These are phyloP conservation scores for Plemyria rubiginata DNA, from an alignment of 2,888 invertebrate species.

Conservation along the genomic window DNA sequence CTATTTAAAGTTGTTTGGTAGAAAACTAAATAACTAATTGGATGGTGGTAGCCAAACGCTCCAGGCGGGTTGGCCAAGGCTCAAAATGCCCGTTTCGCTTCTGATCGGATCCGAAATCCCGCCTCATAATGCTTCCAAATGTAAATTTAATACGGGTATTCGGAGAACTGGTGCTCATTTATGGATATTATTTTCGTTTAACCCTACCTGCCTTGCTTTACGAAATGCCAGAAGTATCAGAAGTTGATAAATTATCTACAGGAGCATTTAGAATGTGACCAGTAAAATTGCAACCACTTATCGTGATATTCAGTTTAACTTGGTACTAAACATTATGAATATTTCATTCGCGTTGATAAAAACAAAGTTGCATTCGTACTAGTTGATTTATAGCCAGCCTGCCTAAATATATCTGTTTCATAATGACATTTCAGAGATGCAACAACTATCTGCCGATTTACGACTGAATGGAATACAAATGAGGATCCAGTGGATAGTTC, in stretches of 20 bases:
- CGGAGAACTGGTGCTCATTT: constrained; percentile 14
- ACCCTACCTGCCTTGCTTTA: constrained; percentile 2
- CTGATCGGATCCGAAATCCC: constrained; percentile 36
- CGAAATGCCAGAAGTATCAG: not conserved
- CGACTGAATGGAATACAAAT: constrained; percentile 68
- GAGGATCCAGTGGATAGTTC: constrained; percentile 59
- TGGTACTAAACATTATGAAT: constrained; percentile 32
- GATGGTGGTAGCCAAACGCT: constrained; percentile 39
- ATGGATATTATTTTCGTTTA: constrained; percentile 15
- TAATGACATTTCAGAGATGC: constrained; percentile 42
- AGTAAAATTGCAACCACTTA: constrained; percentile 4
- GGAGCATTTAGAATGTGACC: not conserved
- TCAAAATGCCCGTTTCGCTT: constrained; percentile 34
- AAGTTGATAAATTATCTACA: not conserved
- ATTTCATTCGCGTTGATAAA: constrained; percentile 35
- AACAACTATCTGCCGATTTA: constrained; percentile 68
- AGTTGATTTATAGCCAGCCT: constrained; percentile 32
- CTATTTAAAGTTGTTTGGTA: constrained; percentile 27
- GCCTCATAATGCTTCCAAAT: constrained; percentile 35
- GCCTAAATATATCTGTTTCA: constrained; percentile 40
- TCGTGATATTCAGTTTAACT: constrained; percentile 35
- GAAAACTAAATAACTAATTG: constrained; percentile 36
- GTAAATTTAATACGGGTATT: constrained; percentile 29
- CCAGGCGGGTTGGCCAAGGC: constrained; percentile 38
- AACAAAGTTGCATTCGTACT: constrained; percentile 36